phyloP scores from a whole-genome alignment of 53 echinoderm and acorn worm species.

The Arbacia lixula region DNA sequence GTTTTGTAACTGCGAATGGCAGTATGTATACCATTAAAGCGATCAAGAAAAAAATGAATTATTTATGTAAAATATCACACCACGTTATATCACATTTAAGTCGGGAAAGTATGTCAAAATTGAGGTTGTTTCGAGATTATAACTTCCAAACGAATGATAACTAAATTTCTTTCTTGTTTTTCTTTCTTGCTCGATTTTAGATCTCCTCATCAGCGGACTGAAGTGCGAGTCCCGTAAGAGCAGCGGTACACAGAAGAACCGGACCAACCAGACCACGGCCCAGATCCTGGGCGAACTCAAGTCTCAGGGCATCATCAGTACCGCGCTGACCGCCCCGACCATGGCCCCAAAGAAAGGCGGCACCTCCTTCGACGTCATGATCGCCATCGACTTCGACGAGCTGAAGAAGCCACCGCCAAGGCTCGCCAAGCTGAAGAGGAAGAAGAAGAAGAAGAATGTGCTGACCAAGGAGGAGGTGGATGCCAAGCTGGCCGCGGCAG shows the following conservation, averaged over 20 bases:
- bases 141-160: too few relatives aligned
- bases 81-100: too few relatives aligned
- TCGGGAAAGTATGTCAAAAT: too few relatives aligned
- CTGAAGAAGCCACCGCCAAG: constrained; percentile 86
- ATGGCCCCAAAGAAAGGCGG: constrained; percentile 67
- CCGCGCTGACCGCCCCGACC: constrained; percentile 30
- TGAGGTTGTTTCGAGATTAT: too few relatives aligned
- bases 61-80: too few relatives aligned
- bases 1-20: too few relatives aligned
- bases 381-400: constrained; percentile 80
- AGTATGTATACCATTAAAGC: too few relatives aligned
- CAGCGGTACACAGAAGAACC: constrained; percentile 61
- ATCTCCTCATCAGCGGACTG: constrained; percentile 71
- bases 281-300: constrained; percentile 84
- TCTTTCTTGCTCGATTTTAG: constrained; percentile 44
- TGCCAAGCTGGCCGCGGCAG: constrained; percentile 84
- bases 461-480: constrained; percentile 91
- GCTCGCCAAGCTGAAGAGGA: constrained; percentile 92
- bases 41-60: too few relatives aligned
- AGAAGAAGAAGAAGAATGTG: constrained; percentile 80
- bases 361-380: constrained; percentile 89
- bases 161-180: too few relatives aligned
- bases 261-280: constrained; percentile 55
- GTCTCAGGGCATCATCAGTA: constrained; percentile 78
- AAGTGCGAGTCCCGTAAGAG: constrained; percentile 78